A percentile compares a stretch with the other conserved stretches of the same genome.
phyloP scores from a whole-genome alignment of 2,113 vertebrate species.

The Halichoeres trimaculatus region DNA sequence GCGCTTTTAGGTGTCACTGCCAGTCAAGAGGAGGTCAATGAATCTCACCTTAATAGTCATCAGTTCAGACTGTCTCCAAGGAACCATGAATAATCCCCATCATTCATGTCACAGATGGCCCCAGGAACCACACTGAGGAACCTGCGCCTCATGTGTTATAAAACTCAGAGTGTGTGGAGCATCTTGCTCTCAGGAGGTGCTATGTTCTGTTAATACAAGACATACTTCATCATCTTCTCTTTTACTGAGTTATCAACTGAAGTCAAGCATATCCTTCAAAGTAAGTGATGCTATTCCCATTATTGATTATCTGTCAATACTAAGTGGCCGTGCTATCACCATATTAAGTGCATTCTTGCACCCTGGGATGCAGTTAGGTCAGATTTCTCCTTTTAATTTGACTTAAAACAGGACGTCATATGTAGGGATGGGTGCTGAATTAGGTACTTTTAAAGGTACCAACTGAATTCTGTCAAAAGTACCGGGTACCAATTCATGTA shows the following conservation, averaged over 20 bases:
- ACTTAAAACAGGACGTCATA: no score
- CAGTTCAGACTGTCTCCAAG: constrained; percentile 59
- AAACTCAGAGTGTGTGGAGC: constrained; percentile 14
- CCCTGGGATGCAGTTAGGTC: neutral
- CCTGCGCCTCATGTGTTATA: constrained; percentile 24
- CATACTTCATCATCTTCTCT: constrained; percentile 2
- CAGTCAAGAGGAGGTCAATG: constrained; percentile 68
- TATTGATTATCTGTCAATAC: neutral
- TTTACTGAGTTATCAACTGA: neutral
- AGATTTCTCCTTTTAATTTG: neutral
- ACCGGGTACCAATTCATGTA: no score
- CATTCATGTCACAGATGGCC: constrained; percentile 50
- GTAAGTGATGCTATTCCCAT: neutral
- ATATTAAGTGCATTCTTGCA: neutral
- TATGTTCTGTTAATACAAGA: constrained; percentile 4
- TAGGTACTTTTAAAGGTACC: no score
- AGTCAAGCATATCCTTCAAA: neutral
- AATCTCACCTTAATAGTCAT: constrained; percentile 61
- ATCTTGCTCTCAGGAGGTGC: neutral
- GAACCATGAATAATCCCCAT: constrained; percentile 61
- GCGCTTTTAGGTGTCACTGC: constrained; percentile 43
- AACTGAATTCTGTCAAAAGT: no score
- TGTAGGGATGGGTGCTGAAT: no score
- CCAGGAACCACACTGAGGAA: constrained; percentile 20
- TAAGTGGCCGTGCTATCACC: neutral